phyloP scores from a whole-genome alignment of 2,113 vertebrate species.

The Taxidea taxus region DNA sequence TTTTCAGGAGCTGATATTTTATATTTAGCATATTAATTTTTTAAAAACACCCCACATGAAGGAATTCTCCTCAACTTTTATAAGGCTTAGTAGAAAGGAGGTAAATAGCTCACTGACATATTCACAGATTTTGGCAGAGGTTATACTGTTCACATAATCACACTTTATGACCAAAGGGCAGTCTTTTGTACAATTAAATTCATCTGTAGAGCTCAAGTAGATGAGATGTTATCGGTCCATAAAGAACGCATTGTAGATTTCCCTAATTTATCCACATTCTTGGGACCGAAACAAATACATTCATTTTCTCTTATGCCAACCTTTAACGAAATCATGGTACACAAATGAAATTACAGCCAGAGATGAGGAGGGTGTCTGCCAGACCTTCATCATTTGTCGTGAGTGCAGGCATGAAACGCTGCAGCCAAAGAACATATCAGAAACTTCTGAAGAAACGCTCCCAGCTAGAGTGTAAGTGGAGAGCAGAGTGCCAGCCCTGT shows the following conservation, averaged over 20 bases:
- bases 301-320: constrained; percentile 36
- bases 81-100: neutral
- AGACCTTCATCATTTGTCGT: neutral
- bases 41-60: neutral
- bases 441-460: constrained; percentile 56
- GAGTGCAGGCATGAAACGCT: constrained; percentile 20
- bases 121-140: neutral
- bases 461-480: constrained; percentile 49
- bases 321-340: constrained; percentile 9
- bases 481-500: constrained; percentile 42
- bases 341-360: constrained; percentile 46
- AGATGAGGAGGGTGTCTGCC: constrained; percentile 33
- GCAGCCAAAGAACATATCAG: neutral
- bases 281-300: constrained; percentile 35
- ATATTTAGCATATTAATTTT: neutral
- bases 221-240: neutral
- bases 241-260: neutral
- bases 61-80: neutral
- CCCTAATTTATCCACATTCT: neutral
- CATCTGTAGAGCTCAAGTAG: neutral
- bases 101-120: neutral
- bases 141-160: neutral
- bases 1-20: neutral
- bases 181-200: neutral
- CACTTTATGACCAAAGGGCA: neutral